Conservation (phyloP, 2,797 vertebrate species). For the Sebastes vulpes region DNA sequence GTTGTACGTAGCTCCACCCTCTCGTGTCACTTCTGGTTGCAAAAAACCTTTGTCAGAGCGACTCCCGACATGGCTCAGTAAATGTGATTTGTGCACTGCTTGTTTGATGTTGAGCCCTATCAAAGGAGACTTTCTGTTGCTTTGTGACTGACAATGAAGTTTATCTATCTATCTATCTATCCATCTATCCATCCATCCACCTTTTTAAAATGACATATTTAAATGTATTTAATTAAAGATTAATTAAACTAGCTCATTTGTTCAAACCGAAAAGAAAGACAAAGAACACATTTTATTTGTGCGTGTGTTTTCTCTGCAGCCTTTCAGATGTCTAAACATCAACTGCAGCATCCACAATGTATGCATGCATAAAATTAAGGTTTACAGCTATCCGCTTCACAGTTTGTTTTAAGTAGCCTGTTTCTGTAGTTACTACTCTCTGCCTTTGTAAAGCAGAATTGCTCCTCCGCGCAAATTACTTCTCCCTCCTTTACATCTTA, state of each 20-base stretch:
- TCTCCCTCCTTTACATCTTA: conserved; percentile 16
- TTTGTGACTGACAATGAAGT: fast-evolving
- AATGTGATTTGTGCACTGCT: no score
- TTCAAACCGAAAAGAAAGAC: neutral
- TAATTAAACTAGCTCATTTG: neutral
- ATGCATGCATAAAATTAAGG: neutral
- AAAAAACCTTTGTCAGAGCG: neutral
- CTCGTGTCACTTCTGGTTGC: neutral
- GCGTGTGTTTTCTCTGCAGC: neutral
- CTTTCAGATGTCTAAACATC: neutral
- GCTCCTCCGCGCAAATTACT: conserved; percentile 1
- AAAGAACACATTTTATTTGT: neutral
- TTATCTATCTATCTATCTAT: no score
- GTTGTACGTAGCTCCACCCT: no score
- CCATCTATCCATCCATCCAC: no score
- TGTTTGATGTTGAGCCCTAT: no score
- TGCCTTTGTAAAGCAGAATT: conserved; percentile 8
- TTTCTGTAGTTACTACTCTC: conserved; percentile 1
- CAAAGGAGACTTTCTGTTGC: no score
- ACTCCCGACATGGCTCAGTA: no score
- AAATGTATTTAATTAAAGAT: neutral
- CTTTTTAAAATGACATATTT: neutral
- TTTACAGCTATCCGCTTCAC: neutral
- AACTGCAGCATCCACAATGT: neutral
- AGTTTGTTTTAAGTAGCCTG: neutral